Evolutionary conservation across 2,797 vertebrate species (phyloP), one percentile per base, ranked within the genome.

Genomic region (Tiaroga cobitis): DNA sequence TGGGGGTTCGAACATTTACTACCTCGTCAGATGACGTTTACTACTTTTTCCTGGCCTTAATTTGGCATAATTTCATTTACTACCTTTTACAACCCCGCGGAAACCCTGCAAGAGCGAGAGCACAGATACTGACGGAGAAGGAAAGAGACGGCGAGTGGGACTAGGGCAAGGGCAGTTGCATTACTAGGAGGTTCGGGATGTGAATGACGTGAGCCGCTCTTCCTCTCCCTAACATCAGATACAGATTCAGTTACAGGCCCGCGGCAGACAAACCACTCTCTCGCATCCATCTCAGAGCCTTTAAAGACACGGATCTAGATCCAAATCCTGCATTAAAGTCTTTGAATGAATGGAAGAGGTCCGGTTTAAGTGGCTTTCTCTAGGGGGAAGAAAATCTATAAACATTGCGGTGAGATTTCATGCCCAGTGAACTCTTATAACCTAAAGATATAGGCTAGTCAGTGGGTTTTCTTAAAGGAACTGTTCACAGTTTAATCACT

Each of bases 211-310:
- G 63, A 65, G 13, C 61, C 26, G 82, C 82, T 89, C 80, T 78
- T 70, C 32, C 26, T 85, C 79, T 75, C 89, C 80, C 84, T 87
- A 90, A 93, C 89, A 92, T 91, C 90, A 61, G 80, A 29, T 0
- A 81, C 70, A 91, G 91, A 94, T 90, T 91, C 88, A 92, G 86
- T 88, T 70, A 61, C 80, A 85, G 83, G 91, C 92, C 92, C 39
- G 83, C 41, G 87, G 92, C 90, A 84, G 76, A 91, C 88, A 77
- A 79, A 86, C n/a, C 49, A 75, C 79, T 85, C 37, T 4, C 41
- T 19, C 11, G 1, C 37, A 43, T 63, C 29, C 56, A n/a, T 82
- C 56, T 63, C 56, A 8, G n/a, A n/a, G 69, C 26, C 46, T 59
- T 77, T 67, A 56, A 39, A 70, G 15, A 51, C n/a, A 37, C 11